Conservation (phyloP, 2,797 vertebrate genomes). For the Coluber constrictor region DNA sequence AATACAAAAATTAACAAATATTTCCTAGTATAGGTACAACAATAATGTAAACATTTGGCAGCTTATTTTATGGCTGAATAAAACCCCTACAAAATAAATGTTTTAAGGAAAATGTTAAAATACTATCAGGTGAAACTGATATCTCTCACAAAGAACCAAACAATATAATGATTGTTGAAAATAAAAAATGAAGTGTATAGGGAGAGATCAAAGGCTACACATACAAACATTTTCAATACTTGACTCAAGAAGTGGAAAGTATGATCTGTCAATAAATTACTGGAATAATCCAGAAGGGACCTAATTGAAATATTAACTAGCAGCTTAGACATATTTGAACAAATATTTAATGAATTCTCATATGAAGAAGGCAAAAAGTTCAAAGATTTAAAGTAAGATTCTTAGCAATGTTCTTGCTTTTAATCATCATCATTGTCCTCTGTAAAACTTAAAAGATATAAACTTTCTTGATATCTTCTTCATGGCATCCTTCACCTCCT, state of each 20-base stretch:
- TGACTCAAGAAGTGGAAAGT: neutral
- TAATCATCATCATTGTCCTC: neutral
- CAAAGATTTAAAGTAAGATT: neutral
- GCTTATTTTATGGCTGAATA: neutral
- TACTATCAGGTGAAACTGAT: neutral
- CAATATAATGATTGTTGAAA: neutral
- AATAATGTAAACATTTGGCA: neutral
- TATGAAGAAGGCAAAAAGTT: neutral
- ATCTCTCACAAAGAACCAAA: neutral
- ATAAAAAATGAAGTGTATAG: neutral
- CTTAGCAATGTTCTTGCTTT: neutral
- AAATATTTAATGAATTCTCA: neutral
- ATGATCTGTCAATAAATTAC: neutral
- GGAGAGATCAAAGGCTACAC: neutral
- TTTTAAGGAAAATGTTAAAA: neutral
- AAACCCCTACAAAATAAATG: neutral
- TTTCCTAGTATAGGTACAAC: neutral
- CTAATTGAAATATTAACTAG: neutral
- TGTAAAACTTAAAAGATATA: neutral
- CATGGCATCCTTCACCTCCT: conserved; percentile 34
- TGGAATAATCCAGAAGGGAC: neutral
- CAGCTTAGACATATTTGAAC: neutral
- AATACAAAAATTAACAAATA: neutral
- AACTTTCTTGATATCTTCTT: conserved; percentile 22
- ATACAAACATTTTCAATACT: neutral